Base-by-base conservation (phyloP, 2,888 invertebrate genomes). In the Caradrina kadenii region DNA sequence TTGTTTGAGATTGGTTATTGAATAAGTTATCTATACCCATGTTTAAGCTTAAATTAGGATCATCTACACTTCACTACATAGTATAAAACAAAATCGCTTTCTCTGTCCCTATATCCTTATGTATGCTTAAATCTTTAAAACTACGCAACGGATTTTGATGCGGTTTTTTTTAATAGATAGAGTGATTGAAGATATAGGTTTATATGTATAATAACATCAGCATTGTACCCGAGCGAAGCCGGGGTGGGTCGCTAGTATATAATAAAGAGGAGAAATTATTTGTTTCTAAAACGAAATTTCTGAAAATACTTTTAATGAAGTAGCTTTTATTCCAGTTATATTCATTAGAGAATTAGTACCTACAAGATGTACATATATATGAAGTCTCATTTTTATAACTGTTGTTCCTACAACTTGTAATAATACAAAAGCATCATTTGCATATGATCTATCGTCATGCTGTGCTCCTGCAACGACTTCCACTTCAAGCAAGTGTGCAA, bases 391-490 rank as follows among this genome's bases (percentile, higher is more conserved):
- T 55, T 55, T 49, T 49, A 55, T 19, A 45, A 17, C 17, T 7
- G 35, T 52, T 11, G 22, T 52, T 56, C 39, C 45, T 52, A 56
- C 55, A 55, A n/a, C 19, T 35, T 5, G 13, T 55, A 39, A 48
- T 69, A 54, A 35, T 48, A 11, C 48, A 39, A 13, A 8, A 55
- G 13, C 45, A 39, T 69, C 26, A 73, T 74, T 78, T 73, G 50
- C 64, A 64, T 81, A 66, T 69, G 52, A 69, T 56, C 49, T 79
- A 73, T 21, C 67, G 67, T 65, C 82, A 75, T 63, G 80, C 70
- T 80, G 52, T 62, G 53, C 22, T 48, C 15, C 17, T 35, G 2
- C 79, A 22, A 50, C 61, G n/a, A 13, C 11, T 53, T 58, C 56
- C 35, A 79, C 42, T 60, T 56, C 1, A 39, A 58, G 15, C 26